Evolutionary conservation across 2,888 invertebrate genomes (phyloP), one percentile per base, ranked within the genome.

Genomic region (Eupithecia vulgata): DNA sequence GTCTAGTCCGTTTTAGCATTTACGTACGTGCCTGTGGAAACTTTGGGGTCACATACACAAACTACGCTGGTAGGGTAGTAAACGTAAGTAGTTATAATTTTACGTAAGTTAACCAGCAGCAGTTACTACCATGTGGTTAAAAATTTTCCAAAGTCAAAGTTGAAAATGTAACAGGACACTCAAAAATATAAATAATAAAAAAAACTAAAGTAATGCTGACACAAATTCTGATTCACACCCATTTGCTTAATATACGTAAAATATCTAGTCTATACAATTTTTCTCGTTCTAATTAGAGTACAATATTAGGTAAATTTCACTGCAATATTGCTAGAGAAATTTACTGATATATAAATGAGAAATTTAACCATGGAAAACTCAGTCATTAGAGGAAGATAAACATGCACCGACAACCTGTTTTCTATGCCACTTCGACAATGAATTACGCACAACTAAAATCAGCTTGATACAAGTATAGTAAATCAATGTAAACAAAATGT

Each of bases 401-500:
- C 62, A 64, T 4, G 34, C n/a, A 52, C 10, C 30, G 34, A 57
- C 21, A n/a, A 62, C 68, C 68, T 34, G 70, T 52, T 78, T 74
- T n/a, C 71, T 65, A 10, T 21, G 68, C 52, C 40, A 64, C 12
- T 17, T 5, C 8, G 48, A 34, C 17, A 34, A 13, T 62, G 35
- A 62, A 70, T 64, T 70, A 34, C 48, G 40, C 61, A 74, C 64
- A 66, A 48, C 61, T 74, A 64, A 68, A 68, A 65, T 57, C 37
- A 65, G 30, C 45, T 48, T 37, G 35, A 30, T 74, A 71, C 65
- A 59, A 68, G 67, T 68, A 62, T 64, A 61, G 59, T 74, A 74
- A 74, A 74, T 74, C 74, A 74, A 57, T 62, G 69, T 62, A 35
- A 57, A 68, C 65, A 68, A 73, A 74, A 74, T 72, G 42, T 72